Evolutionary conservation across 2,888 invertebrate genomes (phyloP).

Genomic region (Parelbella ahira): DNA sequence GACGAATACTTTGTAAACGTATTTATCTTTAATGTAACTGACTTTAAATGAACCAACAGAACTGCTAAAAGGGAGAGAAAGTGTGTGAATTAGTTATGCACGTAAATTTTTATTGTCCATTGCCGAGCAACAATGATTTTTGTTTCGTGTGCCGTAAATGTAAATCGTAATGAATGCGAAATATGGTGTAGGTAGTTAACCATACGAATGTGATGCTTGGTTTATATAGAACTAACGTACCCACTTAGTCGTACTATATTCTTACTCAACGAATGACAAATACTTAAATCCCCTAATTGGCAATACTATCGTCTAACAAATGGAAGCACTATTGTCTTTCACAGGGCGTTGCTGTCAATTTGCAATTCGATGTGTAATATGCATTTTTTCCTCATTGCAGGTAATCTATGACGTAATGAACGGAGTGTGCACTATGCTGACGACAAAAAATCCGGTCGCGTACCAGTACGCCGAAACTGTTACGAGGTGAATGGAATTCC

Average conservation of each 20-base stretch:
- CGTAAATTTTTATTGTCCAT: constrained; percentile 27
- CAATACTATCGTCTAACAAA: too few species aligned
- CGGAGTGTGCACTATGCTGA: too few species aligned
- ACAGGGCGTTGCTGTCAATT: too few species aligned
- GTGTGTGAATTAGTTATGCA: constrained; percentile 45
- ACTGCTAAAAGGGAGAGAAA: constrained; percentile 46
- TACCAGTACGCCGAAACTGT: constrained; percentile 1
- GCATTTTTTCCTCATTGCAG: constrained; percentile 17
- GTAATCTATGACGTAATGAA: constrained; percentile 14
- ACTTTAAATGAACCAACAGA: constrained; percentile 35
- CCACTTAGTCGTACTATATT: too few species aligned
- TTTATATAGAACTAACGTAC: too few species aligned
- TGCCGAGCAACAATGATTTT: constrained; percentile 15
- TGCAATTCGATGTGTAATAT: constrained; percentile 12
- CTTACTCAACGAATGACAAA: too few species aligned
- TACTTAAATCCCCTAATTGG: too few species aligned
- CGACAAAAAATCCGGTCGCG: too few species aligned
- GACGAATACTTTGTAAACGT: constrained; percentile 1
- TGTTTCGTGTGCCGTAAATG: constrained; percentile 12
- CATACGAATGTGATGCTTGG: too few species aligned
- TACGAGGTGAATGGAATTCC: constrained; percentile 10
- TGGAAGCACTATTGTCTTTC: too few species aligned
- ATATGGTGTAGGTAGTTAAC: too few species aligned
- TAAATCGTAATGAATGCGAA: too few species aligned
- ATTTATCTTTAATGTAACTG: constrained; percentile 49